Evolutionary conservation across 2,888 invertebrate genomes (phyloP).

Genomic region (Dugesia japonica): DNA sequence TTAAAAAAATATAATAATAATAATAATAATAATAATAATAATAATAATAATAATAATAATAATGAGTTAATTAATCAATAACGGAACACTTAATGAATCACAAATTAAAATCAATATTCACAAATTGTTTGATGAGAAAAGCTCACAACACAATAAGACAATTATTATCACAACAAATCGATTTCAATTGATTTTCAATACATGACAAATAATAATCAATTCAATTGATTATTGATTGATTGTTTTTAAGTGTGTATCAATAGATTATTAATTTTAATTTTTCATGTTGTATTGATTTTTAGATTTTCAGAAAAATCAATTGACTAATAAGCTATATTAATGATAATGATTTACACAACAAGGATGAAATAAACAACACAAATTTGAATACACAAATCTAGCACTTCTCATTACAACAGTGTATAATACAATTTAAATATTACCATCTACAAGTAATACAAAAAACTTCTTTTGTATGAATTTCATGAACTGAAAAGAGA

Average conservation of each 20-base stretch:
- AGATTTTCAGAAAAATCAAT: not conserved
- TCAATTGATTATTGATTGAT: conserved; percentile 11
- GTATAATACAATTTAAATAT: not conserved
- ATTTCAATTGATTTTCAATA: not conserved
- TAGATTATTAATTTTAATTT: conserved; percentile 1
- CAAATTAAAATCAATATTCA: not conserved
- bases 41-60: no score
- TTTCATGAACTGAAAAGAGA: not conserved
- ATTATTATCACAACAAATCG: conserved; percentile 7
- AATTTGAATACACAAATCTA: not conserved
- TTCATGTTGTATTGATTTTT: not conserved
- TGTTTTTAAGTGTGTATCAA: not conserved
- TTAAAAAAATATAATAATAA: no score
- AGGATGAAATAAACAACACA: not conserved
- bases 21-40: no score
- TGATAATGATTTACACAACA: not conserved
- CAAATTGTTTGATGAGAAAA: not conserved
- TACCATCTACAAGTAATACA: not conserved
- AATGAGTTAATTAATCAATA: not conserved
- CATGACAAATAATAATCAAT: not conserved
- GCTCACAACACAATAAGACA: conserved; percentile 20
- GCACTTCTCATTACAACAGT: not conserved
- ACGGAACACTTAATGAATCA: not conserved
- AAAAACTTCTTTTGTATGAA: not conserved
- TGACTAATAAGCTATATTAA: not conserved